Evolutionary conservation across 2,113 vertebrate species (phyloP).

Genomic region (Dipodomys spectabilis): DNA sequence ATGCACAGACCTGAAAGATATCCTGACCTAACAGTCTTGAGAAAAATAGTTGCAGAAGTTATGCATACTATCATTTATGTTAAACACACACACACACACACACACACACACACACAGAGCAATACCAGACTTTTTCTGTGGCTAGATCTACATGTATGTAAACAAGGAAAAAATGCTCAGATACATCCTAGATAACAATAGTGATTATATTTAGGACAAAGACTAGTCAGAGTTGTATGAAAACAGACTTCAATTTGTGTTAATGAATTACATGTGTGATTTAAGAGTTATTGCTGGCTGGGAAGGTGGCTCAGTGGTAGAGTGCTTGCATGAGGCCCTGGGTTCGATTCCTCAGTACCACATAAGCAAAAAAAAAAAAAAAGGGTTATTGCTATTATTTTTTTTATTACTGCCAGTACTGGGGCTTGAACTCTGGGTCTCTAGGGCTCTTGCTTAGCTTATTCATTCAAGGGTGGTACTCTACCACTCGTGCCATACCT

Average conservation of each 20-base stretch:
- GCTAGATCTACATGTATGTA: neutral
- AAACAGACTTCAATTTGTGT: conserved; percentile 5
- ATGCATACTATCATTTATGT: neutral
- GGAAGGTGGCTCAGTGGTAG: too few species aligned
- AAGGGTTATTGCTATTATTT: too few species aligned
- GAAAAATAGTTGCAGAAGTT: conserved; percentile 19
- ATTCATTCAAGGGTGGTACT: too few species aligned
- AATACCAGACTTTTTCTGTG: neutral
- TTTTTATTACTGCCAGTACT: too few species aligned
- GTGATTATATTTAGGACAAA: neutral
- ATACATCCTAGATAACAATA: neutral
- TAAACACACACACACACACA: neutral
- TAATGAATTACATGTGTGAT: conserved; percentile 5
- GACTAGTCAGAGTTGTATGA: neutral
- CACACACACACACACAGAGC: neutral
- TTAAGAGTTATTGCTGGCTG: neutral
- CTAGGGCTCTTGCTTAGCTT: too few species aligned
- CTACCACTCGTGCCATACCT: too few species aligned
- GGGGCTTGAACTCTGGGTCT: too few species aligned
- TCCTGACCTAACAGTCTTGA: neutral
- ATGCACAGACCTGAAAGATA: neutral
- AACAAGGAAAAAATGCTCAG: neutral
- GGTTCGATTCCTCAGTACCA: too few species aligned
- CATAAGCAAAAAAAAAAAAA: too few species aligned
- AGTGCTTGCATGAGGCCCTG: too few species aligned